Base-by-base conservation (phyloP, 2,113 vertebrate species). In the Rafetus swinhoei region DNA sequence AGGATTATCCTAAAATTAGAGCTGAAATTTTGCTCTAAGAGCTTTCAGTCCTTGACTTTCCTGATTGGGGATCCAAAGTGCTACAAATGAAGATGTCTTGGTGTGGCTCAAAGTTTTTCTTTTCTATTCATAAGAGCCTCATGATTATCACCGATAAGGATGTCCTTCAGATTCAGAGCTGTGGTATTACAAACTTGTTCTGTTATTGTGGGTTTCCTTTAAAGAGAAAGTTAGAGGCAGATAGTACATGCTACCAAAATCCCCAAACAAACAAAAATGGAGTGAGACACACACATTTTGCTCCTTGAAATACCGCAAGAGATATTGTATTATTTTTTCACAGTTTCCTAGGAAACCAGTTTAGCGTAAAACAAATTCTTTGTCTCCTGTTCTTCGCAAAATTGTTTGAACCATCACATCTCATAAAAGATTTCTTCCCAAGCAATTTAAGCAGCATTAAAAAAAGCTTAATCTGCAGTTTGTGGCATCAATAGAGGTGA, bases 301-400 rank as follows among this genome's bases (percentile, higher is more conserved):
- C 93, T 97, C 97, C 98, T 98, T 98, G 97, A 98, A 98, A 96
- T 97, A 96, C 94, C 87, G 96, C 95, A 94, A 97, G 95, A 96
- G 88, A 84, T 97, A 96, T 95, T 88, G 24, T 56, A 35, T 98
- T 98, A 96, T 96, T 95, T 96, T 97, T 96, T 89, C 95, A 93
- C 95, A 90, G 98, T 98, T 98, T 98, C 98, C 98, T 97, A 98
- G 98, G 98, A 97, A 98, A 98, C 98, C 95, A 93, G 95, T 97
- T 97, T 90, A 87, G 95, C 93, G 94, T 97, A 97, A 97, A 97
- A 97, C 81, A 88, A 97, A 95, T 95, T 98, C 98, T 98, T 98
- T 98, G 98, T 98, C 97, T 98, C 96, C 96, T 91, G 95, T 94
- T 98, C 95, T 97, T 97, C 96, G 97, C 97, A 96, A 98, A 98